A percentile compares a stretch with the other conserved stretches of the same genome.
phyloP scores from a whole-genome alignment of 2,797 vertebrate genomes.

The Micrastur ruficollis region DNA sequence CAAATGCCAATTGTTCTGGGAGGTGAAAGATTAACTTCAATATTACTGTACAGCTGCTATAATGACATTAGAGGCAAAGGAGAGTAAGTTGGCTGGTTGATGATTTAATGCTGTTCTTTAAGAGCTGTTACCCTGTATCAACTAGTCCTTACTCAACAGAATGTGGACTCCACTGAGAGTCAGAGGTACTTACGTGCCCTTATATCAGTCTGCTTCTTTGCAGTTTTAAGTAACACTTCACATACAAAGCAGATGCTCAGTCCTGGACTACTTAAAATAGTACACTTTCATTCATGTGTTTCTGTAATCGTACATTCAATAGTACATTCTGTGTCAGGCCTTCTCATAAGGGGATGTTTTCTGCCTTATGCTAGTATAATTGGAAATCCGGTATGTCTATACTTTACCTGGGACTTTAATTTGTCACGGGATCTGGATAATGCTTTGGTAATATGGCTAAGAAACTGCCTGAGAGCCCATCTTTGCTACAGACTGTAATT shows the following conservation, averaged over 20 bases:
- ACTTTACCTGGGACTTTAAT: neutral
- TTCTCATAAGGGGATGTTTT: neutral
- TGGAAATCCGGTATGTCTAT: fast-evolving
- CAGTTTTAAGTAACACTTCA: neutral
- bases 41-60: neutral
- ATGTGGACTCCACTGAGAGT: neutral
- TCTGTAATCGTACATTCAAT: neutral
- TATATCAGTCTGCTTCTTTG: neutral
- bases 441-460: neutral
- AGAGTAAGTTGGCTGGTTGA: neutral
- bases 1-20: neutral
- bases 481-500: neutral
- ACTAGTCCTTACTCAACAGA: neutral
- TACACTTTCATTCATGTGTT: neutral
- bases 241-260: neutral
- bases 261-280: neutral
- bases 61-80: neutral
- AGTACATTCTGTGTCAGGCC: neutral
- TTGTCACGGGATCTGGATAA: neutral
- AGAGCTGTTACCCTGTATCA: neutral
- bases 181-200: neutral
- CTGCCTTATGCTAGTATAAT: neutral
- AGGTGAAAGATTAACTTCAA: neutral
- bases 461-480: neutral
- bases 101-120: neutral